Percentiles rank a stretch among this genome's conserved stretches.
These are phyloP conservation scores for Pteruthius melanotis DNA, from an alignment of 2,113 vertebrate genomes.

Conservation along the genomic window DNA sequence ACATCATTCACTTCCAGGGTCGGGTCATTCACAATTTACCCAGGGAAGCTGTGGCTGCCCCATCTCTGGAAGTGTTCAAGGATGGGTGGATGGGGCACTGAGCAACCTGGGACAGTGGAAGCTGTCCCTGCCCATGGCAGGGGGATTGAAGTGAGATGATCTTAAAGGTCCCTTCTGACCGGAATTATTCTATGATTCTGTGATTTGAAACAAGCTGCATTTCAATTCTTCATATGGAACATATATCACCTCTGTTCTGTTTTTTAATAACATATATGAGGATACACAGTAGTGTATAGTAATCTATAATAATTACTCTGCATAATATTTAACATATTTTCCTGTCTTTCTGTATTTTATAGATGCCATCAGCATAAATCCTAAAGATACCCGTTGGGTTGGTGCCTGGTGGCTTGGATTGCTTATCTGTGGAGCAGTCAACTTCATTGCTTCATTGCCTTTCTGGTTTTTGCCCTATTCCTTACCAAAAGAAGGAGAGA, in stretches of 20 bases:
- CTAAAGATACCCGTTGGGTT: conserved; percentile 88
- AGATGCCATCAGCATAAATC: conserved; percentile 84
- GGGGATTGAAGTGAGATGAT: not conserved
- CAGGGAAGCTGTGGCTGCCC: not conserved
- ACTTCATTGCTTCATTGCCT: conserved; percentile 81
- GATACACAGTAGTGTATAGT: not conserved
- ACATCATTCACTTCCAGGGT: not conserved
- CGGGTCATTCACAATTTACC: not conserved
- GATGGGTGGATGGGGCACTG: not conserved
- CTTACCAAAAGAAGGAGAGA: conserved; percentile 56
- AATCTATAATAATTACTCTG: not conserved
- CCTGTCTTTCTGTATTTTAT: not conserved
- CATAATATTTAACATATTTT: not conserved
- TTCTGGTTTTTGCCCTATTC: conserved; percentile 88
- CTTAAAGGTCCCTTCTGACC: not conserved
- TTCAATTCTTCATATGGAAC: not conserved
- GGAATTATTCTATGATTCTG: not conserved
- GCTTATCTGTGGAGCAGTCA: conserved; percentile 75
- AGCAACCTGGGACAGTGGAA: not conserved
- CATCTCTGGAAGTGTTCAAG: not conserved
- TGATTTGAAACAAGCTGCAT: not conserved
- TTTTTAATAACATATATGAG: not conserved
- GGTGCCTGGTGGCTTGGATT: conserved; percentile 95
- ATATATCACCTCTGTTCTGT: not conserved
- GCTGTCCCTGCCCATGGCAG: not conserved